These are phyloP conservation scores for Dynastes maya DNA, from an alignment of 2,888 invertebrate species.

Conservation along the genomic window DNA sequence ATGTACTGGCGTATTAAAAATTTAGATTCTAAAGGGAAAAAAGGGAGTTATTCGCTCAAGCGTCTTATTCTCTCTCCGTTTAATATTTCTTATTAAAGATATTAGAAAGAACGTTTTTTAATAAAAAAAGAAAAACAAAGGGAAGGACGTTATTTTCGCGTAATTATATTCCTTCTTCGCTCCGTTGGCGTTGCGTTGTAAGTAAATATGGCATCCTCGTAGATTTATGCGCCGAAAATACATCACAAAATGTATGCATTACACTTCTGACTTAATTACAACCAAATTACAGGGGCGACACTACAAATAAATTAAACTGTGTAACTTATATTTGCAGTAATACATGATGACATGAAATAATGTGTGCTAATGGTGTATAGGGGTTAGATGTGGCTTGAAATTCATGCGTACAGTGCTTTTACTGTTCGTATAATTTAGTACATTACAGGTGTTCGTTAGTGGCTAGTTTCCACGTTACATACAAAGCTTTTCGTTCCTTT, in stretches of 20 bases:
- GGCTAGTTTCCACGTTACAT: not conserved
- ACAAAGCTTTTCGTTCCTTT: not conserved
- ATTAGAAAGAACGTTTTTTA: not conserved
- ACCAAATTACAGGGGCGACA: slow-evolving; percentile 31
- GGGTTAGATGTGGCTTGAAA: slow-evolving; percentile 18
- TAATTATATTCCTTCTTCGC: no score
- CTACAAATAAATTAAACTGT: slow-evolving; percentile 44
- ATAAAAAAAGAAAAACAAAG: not conserved
- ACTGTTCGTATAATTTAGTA: slow-evolving; percentile 15
- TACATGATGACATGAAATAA: slow-evolving; percentile 40
- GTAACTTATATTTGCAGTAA: slow-evolving; percentile 45
- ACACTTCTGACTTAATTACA: slow-evolving; percentile 43
- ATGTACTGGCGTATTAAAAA: slow-evolving; percentile 24
- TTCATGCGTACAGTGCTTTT: slow-evolving; percentile 24
- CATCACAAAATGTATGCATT: slow-evolving; percentile 31
- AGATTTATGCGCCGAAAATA: slow-evolving; percentile 12
- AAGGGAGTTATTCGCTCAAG: not conserved
- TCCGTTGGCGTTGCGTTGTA: no score
- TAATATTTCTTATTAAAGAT: slow-evolving; percentile 5
- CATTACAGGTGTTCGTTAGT: slow-evolving; percentile 18
- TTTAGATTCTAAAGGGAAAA: not conserved
- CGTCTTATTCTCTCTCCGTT: not conserved
- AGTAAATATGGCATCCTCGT: not conserved
- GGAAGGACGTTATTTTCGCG: no score
- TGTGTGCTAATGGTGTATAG: slow-evolving; percentile 43